Base-by-base conservation (phyloP, 92 coral and sea anemone genomes). In the Zoanthus sociatus region DNA sequence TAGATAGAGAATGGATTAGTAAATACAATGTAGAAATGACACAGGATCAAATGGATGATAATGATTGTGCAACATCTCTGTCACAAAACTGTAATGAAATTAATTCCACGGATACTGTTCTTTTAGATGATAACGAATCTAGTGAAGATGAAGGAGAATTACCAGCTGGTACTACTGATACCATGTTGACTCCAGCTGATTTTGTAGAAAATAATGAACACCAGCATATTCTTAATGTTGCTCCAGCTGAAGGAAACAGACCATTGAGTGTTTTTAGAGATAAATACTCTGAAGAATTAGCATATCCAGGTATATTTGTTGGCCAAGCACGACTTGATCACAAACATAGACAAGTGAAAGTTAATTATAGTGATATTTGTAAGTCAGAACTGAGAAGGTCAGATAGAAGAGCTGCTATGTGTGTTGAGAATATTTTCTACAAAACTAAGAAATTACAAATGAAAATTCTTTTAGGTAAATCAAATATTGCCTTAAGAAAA, bases 1-100 rank as follows among this genome's bases (percentile, higher is more conserved):
- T 87, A 17, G 85, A 79, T 79, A 48, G 78, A n/a, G 76, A 87
- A 54, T 87, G 90, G 90, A 51, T 47, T 45, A 68, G 26, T 67
- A 87, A 78, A 21, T 78, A 77, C 73, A 74, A n/a, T 60, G 67
- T 48, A 44, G 77, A 69, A 84, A 69, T 61, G 53, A 17, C 61
- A 61, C 56, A 84, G 44, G 20, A 78, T 78, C 79, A 83, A 83
- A 66, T 51, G 33, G 61, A 83, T 79, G 84, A 79, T 63, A 51
- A 33, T 50, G 69, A 86, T 61, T 61, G 45, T 79, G 76, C 48
- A 13, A 46, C 48, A 9, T 31, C 63, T 30, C 69, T 66, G 85
- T 45, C 9, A 17, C 30, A 82, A 63, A 69, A 8, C 61, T 44
- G 67, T 54, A 63, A 18, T 15, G 68, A 50, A 50, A 50, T 50